Percentiles rank a stretch among this genome's conserved stretches.
Conservation (phyloP, 2,888 invertebrate species). For the Stenurella melanura region DNA sequence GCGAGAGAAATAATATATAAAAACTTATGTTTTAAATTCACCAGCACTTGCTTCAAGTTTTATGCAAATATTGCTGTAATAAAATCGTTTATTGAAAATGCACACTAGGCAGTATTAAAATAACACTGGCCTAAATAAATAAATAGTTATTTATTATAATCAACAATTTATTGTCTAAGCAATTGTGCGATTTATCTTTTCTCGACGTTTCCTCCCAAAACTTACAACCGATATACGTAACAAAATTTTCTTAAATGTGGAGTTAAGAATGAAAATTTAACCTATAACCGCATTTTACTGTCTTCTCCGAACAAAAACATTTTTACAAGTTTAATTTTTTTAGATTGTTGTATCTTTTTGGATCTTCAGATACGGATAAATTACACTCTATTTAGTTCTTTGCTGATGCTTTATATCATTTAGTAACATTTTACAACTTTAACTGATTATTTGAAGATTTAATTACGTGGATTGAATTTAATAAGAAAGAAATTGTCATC, state of each 20-base stretch:
- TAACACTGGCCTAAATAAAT: conserved; percentile 11
- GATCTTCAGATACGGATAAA: too few species aligned
- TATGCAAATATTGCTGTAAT: conserved; percentile 8
- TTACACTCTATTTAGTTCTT: too few species aligned
- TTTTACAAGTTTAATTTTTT: background rate
- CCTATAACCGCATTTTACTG: background rate
- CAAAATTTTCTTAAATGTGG: background rate
- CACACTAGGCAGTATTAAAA: conserved; percentile 6
- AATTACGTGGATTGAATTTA: background rate
- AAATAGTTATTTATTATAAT: background rate
- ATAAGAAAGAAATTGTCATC: too few species aligned
- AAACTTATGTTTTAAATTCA: too few species aligned
- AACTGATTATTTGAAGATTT: background rate
- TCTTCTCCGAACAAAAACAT: background rate
- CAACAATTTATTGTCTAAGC: conserved; percentile 9
- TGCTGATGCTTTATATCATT: too few species aligned
- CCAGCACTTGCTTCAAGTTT: background rate
- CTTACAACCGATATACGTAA: background rate
- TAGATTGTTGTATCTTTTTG: background rate
- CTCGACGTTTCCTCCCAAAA: background rate
- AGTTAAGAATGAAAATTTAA: background rate
- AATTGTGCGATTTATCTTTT: background rate
- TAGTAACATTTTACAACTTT: background rate
- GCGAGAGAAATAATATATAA: background rate
- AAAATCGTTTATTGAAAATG: background rate